phyloP scores from a whole-genome alignment of 2,888 invertebrate genomes.

The Lepidochrysops patricia region DNA sequence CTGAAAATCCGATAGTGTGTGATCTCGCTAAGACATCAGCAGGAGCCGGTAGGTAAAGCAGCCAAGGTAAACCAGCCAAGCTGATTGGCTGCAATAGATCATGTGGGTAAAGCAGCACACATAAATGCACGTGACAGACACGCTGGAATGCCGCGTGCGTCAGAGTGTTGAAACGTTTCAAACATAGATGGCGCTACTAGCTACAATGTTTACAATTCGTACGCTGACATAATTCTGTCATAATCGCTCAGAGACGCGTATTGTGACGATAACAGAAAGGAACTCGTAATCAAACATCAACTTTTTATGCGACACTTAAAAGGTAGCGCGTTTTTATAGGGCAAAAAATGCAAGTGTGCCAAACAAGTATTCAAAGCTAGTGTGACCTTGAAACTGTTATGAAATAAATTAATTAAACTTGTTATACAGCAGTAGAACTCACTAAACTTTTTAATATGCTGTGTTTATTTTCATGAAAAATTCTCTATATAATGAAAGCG shows the following conservation, averaged over 20 bases:
- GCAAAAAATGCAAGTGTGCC: neutral
- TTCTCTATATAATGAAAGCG: no score
- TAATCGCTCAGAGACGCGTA: constrained; percentile 31
- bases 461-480: no score
- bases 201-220: constrained; percentile 44
- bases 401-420: neutral
- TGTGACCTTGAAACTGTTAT: constrained; percentile 9
- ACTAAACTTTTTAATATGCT: neutral
- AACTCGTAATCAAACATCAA: constrained; percentile 15
- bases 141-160: constrained; percentile 29
- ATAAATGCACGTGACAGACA: constrained; percentile 46
- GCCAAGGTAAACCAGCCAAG: no score
- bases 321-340: neutral
- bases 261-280: constrained; percentile 29
- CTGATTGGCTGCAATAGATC: constrained; percentile 35
- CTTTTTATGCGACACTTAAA: neutral
- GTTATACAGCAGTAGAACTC: neutral
- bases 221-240: constrained; percentile 52
- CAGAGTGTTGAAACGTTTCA: constrained; percentile 14
- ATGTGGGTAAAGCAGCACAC: constrained; percentile 39
- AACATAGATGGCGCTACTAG: constrained; percentile 43
- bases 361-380: neutral
- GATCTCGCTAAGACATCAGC: constrained; percentile 43
- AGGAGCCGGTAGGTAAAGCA: constrained; percentile 34
- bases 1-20: constrained; percentile 13